Conservation (phyloP, 2,888 invertebrate species). For the Torymus auratus region DNA sequence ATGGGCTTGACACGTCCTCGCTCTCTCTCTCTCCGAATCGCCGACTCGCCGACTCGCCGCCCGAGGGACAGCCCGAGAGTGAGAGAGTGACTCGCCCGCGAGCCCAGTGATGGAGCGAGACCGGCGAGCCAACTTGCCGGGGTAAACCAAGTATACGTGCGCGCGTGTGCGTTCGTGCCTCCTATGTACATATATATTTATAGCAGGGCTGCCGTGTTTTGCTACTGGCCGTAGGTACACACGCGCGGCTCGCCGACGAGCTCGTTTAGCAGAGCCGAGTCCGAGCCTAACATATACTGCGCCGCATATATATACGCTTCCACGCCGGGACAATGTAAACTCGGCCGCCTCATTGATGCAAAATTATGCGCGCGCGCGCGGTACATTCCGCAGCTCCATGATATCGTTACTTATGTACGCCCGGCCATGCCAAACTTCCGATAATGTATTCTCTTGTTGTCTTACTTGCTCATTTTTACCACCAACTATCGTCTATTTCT, state of each 20-base stretch:
- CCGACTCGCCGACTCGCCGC: neutral
- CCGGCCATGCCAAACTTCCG: conserved; percentile 46
- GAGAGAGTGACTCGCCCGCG: neutral
- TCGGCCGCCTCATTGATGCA: conserved; percentile 38
- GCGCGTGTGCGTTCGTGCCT: too few relatives aligned
- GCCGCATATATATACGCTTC: neutral
- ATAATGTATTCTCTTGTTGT: conserved; percentile 42
- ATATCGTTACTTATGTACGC: conserved; percentile 53
- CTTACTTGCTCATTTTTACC: neutral
- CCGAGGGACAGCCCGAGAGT: neutral
- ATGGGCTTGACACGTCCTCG: conserved; percentile 2
- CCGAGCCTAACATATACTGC: neutral
- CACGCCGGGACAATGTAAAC: conserved; percentile 34
- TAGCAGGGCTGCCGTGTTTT: too few relatives aligned
- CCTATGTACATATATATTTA: too few relatives aligned
- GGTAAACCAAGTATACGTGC: too few relatives aligned
- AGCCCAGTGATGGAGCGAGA: too few relatives aligned
- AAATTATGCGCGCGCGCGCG: conserved; percentile 44
- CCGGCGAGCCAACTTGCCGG: too few relatives aligned
- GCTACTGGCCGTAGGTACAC: too few relatives aligned
- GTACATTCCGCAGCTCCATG: conserved; percentile 46
- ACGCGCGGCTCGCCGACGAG: neutral
- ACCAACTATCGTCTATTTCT: too few relatives aligned
- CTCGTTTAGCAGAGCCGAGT: neutral
- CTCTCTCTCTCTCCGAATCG: neutral